phyloP scores from a whole-genome alignment of 1,140 invertebrate species.

The Hormaphis cornu region DNA sequence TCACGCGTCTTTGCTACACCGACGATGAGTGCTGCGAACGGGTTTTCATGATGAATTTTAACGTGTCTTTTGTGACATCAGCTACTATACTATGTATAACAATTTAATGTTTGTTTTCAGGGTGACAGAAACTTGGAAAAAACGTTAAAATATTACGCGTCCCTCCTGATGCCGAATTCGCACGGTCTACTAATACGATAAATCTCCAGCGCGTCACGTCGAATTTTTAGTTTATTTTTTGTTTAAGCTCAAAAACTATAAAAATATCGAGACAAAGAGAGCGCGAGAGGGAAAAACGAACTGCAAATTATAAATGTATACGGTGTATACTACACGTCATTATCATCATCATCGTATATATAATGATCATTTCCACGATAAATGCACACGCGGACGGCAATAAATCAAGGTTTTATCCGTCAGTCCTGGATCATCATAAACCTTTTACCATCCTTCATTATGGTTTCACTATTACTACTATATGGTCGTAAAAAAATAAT shows the following conservation, averaged over 20 bases:
- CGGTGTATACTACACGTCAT: background rate
- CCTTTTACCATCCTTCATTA: constrained; percentile 13
- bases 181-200: background rate
- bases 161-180: background rate
- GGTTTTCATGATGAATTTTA: no score
- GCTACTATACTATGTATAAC: background rate
- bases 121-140: background rate
- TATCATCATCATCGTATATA: background rate
- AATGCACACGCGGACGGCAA: background rate
- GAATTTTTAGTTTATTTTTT: background rate
- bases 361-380: background rate
- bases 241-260: background rate
- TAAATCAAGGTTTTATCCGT: constrained; percentile 12
- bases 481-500: background rate
- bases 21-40: no score
- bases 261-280: background rate
- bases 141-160: background rate
- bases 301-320: background rate
- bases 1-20: no score
- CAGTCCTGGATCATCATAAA: constrained; percentile 15
- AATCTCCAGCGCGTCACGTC: background rate
- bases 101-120: background rate
- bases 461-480: background rate
- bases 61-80: no score
- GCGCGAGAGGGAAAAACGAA: background rate